Percentiles rank a stretch among this genome's conserved stretches.
phyloP scores from a whole-genome alignment of 2,888 invertebrate genomes.

The Rhamphomyia laevipes region DNA sequence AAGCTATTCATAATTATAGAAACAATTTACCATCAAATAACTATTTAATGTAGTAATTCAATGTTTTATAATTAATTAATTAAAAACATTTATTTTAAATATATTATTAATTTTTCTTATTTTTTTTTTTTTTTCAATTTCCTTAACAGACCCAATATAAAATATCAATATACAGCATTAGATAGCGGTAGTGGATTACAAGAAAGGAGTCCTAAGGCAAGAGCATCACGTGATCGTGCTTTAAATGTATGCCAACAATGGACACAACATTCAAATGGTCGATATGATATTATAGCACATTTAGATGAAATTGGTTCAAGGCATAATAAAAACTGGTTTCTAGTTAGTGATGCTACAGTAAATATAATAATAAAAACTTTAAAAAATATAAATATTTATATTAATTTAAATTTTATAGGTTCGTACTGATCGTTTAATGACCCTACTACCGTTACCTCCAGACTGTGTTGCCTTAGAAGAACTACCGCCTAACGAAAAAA shows the following conservation, averaged over 20 bases:
- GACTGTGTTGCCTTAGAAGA: conserved; percentile 39
- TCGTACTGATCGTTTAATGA: conserved; percentile 38
- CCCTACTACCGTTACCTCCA: conserved; percentile 35
- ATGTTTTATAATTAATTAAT: too few species aligned
- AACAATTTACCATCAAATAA: too few species aligned
- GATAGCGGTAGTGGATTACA: conserved; percentile 42
- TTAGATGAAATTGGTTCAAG: conserved; percentile 74
- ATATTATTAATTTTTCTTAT: too few species aligned
- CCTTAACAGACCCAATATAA: conserved; percentile 30
- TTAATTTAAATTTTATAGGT: conserved; percentile 22
- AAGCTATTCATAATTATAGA: too few species aligned
- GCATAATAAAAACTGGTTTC: conserved; percentile 83
- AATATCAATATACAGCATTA: conserved; percentile 53
- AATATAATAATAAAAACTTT: conserved; percentile 13
- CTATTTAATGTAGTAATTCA: too few species aligned
- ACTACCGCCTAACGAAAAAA: conserved; percentile 45
- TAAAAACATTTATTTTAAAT: too few species aligned
- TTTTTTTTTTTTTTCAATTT: conserved; percentile 13
- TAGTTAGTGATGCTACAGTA: conserved; percentile 69
- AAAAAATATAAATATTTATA: neutral
- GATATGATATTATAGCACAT: conserved; percentile 70
- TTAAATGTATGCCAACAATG: conserved; percentile 50
- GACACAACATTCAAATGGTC: conserved; percentile 45
- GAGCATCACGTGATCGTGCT: conserved; percentile 52
- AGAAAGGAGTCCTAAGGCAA: conserved; percentile 53